Base-by-base conservation (phyloP, 1,140 invertebrate genomes). In the Microplitis mediator region DNA sequence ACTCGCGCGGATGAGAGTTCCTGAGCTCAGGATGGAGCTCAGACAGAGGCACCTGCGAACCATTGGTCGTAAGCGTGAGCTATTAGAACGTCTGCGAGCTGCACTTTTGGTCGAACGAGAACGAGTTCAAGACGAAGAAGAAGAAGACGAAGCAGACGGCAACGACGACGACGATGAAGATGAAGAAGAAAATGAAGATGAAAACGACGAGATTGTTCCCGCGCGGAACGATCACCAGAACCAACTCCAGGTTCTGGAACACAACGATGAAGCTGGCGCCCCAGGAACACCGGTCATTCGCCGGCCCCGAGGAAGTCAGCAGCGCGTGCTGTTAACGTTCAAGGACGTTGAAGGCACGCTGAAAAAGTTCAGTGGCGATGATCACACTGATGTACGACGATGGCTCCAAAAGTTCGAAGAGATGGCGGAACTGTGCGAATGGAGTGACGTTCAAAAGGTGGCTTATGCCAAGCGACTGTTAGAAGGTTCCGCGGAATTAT, bases 401-500 rank as follows among this genome's bases (percentile, higher is more conserved):
- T 81, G 79, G 78, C 14, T 81, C 51, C 13, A 50, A 8, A 60
- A 75, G 1, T 78, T 81, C 34, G 79, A 81, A 56, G 75, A 76
- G 32, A 77, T 73, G 0, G 76, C 77, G 4, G 69, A 80, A 39
- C 8, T 78, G 31, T 80, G 76, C 58, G 14, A 69, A 9, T 81
- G 76, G 79, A 70, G 4, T 4, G 62, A 77, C 23, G 9, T 13
- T 23, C 68, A 74, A 62, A 74, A 73, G 32, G 58, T 73, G 51
- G 71, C 70, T 13, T 77, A 74, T 63, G 71, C 63, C 8, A 75
- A 76, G 39, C 14, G 34, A 36, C 16, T 75, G 11, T 52, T 78
- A n/a, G 36, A 36, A 34, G 4, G 76, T 71, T 73, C 77, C 45
- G 77, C 73, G 4, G 75, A 71, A 45, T 36, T 76, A 16, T 77